phyloP scores from a whole-genome alignment of 2,888 invertebrate species.

The Carabus problematicus region DNA sequence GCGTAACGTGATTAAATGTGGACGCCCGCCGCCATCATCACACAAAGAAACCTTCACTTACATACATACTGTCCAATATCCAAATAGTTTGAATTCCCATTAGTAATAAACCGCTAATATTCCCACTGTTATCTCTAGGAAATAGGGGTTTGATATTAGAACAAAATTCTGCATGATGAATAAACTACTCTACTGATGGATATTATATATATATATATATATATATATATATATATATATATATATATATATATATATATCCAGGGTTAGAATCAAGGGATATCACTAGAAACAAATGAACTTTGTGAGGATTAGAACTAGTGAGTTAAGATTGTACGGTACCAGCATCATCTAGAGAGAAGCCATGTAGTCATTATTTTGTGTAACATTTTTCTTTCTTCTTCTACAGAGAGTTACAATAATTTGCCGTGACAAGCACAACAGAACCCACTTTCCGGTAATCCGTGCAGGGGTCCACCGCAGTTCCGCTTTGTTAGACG shows the following conservation, averaged over 20 bases:
- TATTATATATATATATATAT: no score
- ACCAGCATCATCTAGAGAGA: no score
- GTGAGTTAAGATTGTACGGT: no score
- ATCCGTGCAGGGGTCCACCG: conserved; percentile 15
- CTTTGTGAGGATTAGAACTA: no score
- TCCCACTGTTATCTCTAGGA: not conserved
- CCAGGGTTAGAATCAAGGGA: no score
- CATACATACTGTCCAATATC: not conserved
- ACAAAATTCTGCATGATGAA: not conserved
- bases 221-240: no score
- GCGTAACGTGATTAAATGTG: conserved; percentile 9
- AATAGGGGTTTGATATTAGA: not conserved
- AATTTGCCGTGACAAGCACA: conserved; percentile 28
- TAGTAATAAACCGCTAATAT: not conserved
- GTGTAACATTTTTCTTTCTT: not conserved
- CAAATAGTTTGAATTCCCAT: no score
- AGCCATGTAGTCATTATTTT: no score
- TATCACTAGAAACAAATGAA: no score
- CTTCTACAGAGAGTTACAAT: conserved; percentile 5
- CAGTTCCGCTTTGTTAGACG: conserved; percentile 29
- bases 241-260: no score
- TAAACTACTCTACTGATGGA: conserved; percentile 1
- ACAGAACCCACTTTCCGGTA: conserved; percentile 31
- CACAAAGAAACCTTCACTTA: not conserved
- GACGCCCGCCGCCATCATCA: not conserved